Base-by-base conservation (phyloP, 2,888 invertebrate species). In the Tricholauxania praeusta region DNA sequence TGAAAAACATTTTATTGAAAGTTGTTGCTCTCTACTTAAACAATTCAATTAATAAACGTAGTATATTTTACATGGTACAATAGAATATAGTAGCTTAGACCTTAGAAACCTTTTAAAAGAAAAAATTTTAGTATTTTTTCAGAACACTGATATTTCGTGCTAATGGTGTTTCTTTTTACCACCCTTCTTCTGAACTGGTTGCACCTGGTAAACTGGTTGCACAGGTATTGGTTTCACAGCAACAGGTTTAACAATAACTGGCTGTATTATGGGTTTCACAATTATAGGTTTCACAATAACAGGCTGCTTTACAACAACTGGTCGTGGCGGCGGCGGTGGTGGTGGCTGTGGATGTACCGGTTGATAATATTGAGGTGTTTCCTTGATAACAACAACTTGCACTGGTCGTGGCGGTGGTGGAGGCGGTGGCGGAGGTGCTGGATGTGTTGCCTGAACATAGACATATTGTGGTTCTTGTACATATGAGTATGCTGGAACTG, bases 111-210 rank as follows among this genome's bases (percentile, higher is more conserved):
- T 10, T 39, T 39, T 8, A 39, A 1, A 10, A 39, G 1, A 39
- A 32, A 5, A 2, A 0, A 12, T 22, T 22, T n/a, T 28, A 17
- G n/a, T n/a, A n/a, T 3, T 14, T 47, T 62, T 12, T n/a, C 15
- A 15, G n/a, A 14, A n/a, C n/a, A 47, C 17, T 10, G 17, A 14
- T 19, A 6, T 12, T 22, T 19, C 14, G 19, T 39, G n/a, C 17
- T 60, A 59, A 28, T 59, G 59, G 22, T 69, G 51, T 52, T 69
- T 69, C 49, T 69, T 69, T 39, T 69, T 69, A 47, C 69, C 69
- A 3, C 69, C 69, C 49, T 49, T 28, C 5, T 3, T 32, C 10
- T 15, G 3, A 4, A 49, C 55, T 3, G 15, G 47, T 14, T 22
- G 22, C 17, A 19, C 22, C 59, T 6, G 17, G 12, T 19, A 8